These are phyloP conservation scores for Ectemnius cavifrons DNA, from an alignment of 2,888 invertebrate species.

Conservation along the genomic window DNA sequence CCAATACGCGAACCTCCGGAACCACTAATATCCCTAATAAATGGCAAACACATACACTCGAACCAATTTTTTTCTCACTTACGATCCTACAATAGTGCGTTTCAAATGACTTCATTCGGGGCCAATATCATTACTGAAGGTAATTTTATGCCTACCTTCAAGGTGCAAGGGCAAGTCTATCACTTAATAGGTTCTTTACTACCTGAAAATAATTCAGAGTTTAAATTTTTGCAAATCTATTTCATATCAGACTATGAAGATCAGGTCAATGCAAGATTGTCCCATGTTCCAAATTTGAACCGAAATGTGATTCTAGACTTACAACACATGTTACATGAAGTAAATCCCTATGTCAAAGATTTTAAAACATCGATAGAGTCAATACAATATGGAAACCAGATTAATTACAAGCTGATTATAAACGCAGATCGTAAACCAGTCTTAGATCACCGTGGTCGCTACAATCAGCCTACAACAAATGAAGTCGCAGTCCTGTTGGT, in stretches of 20 bases:
- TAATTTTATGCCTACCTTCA: neutral
- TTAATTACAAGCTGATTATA: constrained; percentile 8
- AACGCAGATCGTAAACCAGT: constrained; percentile 2
- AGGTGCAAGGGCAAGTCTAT: neutral
- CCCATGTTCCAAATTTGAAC: neutral
- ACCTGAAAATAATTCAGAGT: neutral
- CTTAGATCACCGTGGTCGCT: constrained; percentile 6
- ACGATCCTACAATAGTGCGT: neutral
- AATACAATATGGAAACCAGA: neutral
- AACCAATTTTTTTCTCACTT: neutral
- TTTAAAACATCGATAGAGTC: constrained; percentile 6
- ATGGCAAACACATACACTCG: neutral
- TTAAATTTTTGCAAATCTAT: neutral
- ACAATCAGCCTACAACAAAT: constrained; percentile 7
- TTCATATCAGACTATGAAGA: neutral
- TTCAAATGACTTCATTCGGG: neutral
- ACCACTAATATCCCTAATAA: neutral
- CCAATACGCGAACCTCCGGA: neutral
- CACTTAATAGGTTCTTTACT: neutral
- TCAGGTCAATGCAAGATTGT: neutral
- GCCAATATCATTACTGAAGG: neutral
- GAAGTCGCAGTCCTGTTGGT: constrained; percentile 46
- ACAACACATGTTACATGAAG: constrained; percentile 5
- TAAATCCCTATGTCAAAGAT: constrained; percentile 2
- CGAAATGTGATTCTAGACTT: neutral